Base-by-base conservation (phyloP, 2,797 vertebrate species). In the Centroberyx gerrardi region DNA sequence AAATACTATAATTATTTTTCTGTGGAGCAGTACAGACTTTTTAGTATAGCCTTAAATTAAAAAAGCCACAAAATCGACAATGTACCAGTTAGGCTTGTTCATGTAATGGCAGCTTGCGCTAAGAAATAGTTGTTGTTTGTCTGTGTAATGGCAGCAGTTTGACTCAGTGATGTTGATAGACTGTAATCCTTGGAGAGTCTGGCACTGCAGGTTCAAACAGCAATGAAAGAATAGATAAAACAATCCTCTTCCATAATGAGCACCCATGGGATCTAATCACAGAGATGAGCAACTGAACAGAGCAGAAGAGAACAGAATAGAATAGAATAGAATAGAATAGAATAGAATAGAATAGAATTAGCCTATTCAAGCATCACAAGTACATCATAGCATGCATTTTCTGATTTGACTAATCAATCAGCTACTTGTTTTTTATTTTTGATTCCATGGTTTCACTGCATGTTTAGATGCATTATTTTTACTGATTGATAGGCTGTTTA, bases 201-300 rank as follows among this genome's bases (percentile, higher is more conserved):
- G 69, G 65, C 0, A 81, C 84, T 86, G 75, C 73, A 80, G 69
- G 81, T 89, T 90, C 82, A 88, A 86, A 86, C 83, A 48, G 72
- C 78, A 79, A 69, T 64, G 70, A 87, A 73, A 84, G 74, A 87
- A 78, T 44, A 78, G 83, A 93, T 88, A 79, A 87, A 88, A 92
- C 87, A 82, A 74, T 65, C 67, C 62, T 86, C 74, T 62, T 52
- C 53, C 65, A 8, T 93, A 92, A 94, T 88, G 87, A 92, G 89
- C 72, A 63, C 88, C 85, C 82, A 48, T 3, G 89, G 83, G 92
- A 90, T 58, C 0, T 4, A 29, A 63, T 68, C 74, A 60, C 65
- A 42, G 69, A 72, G 66, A 44, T 48, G 51, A 65, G 71, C 67
- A 18, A 33, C 60, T 55, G 48, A 73, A 27, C 27, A 51, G 40